A percentile compares a stretch with the other conserved stretches of the same genome.
Evolutionary conservation across 2,797 vertebrate species (phyloP).

Genomic region (Chelon auratus): DNA sequence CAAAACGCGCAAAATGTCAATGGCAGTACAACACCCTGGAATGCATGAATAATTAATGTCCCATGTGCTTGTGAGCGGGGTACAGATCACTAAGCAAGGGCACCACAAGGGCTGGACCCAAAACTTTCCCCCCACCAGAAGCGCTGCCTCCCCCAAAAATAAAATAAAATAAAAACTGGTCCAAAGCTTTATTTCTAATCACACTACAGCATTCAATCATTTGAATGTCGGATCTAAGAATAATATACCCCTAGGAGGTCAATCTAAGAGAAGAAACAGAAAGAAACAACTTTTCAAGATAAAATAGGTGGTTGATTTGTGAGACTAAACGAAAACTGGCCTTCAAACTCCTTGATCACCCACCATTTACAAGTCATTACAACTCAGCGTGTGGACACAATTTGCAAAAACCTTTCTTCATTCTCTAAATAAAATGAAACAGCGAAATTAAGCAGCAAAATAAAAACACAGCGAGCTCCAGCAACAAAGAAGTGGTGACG

Average conservation of each 20-base stretch:
- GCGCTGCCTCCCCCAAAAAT: neutral
- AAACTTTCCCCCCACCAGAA: constrained; percentile 22
- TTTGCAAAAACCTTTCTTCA: too few species aligned
- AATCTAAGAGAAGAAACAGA: neutral
- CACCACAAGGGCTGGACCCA: constrained; percentile 56
- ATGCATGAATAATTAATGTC: constrained; percentile 73
- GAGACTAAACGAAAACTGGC: too few species aligned
- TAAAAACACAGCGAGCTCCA: too few species aligned
- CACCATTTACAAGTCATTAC: too few species aligned
- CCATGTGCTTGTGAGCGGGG: constrained; percentile 49
- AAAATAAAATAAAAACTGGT: neutral
- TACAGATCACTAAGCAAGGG: constrained; percentile 67
- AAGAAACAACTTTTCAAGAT: neutral
- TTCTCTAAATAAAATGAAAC: too few species aligned
- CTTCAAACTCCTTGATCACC: too few species aligned
- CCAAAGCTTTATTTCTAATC: neutral
- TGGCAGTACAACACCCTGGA: constrained; percentile 58
- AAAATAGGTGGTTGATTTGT: neutral
- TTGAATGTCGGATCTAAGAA: neutral
- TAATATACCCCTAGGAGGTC: neutral
- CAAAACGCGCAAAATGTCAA: constrained; percentile 67
- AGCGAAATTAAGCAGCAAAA: too few species aligned
- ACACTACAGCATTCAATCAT: neutral
- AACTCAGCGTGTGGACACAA: too few species aligned
- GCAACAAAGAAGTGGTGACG: too few species aligned